Evolutionary conservation across 2,888 invertebrate genomes (phyloP).

Genomic region (Latheticus oryzae): DNA sequence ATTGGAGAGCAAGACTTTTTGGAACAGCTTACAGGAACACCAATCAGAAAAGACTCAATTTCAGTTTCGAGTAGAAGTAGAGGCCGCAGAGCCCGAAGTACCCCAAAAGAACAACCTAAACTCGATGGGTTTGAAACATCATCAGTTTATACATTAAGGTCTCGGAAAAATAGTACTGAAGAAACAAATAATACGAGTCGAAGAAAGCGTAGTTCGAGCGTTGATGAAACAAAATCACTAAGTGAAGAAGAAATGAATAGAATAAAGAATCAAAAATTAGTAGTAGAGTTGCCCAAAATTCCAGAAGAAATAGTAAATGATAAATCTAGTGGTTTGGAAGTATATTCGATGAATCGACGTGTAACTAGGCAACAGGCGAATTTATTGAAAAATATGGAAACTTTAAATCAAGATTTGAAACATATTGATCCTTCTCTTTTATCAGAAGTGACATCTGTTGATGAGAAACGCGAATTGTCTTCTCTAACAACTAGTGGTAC

Average conservation of each 20-base stretch:
- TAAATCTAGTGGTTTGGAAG: constrained; percentile 42
- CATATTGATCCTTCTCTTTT: constrained; percentile 45
- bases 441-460: constrained; percentile 66
- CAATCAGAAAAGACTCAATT: background rate
- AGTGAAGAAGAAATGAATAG: background rate
- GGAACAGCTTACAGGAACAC: background rate
- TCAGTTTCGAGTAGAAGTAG: background rate
- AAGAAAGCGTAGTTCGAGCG: constrained; percentile 20
- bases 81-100: background rate
- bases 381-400: constrained; percentile 24
- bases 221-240: constrained; percentile 3
- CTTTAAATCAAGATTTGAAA: constrained; percentile 1
- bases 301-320: constrained; percentile 41
- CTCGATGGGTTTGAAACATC: background rate
- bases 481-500: constrained; percentile 46
- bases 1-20: background rate
- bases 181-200: background rate
- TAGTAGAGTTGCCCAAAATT: constrained; percentile 42
- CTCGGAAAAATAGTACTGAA: constrained; percentile 7
- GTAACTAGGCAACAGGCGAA: constrained; percentile 68
- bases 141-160: constrained; percentile 4
- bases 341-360: constrained; percentile 54
- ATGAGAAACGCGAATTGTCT: constrained; percentile 64
- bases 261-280: constrained; percentile 2
- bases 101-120: background rate